Base-by-base conservation (phyloP, 1,140 invertebrate genomes). In the Protaetia brevitarsis region DNA sequence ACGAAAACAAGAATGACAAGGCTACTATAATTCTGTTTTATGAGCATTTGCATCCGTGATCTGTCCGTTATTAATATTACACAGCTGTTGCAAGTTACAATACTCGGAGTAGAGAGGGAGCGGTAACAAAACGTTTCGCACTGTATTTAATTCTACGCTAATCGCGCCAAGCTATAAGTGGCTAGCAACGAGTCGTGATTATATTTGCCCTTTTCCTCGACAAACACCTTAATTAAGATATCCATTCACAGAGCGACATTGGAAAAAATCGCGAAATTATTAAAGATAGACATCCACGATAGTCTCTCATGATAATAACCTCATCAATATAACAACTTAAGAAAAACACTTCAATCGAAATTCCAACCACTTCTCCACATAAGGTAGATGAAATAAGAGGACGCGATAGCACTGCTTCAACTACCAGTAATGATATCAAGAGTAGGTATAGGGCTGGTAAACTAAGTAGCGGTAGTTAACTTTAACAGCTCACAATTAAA, bases 321-420 rank as follows among this genome's bases (percentile, higher is more conserved):
- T 51, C 41, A 51, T 51, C 41, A 51, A 51, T 51, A 7, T 23
- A 26, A 4, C 11, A 51, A 51, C 41, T 19, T n/a, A 51, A 51
- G 41, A 51, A 51, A 26, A 51, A 51, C 41, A 51, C 41, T 51
- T 51, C 41, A 51, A 51, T 51, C 41, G 21, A 51, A 51, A 51
- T 51, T 51, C 21, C 5, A 51, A 51, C 41, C 41, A 23, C 19
- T 23, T 51, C 41, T 23, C 19, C 41, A 23, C 5, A 8, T 51
- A 23, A 51, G 21, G 3, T 19, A 16, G 21, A n/a, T n/a, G n/a
- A n/a, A n/a, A n/a, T n/a, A 51, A 23, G 41, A 51, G 26, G 19
- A 51, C 1, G 26, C 8, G 19, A 21, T 23, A 37, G 10, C 34
- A 37, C 34, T 37, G 10, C 34, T 6, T 5, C 10, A 4, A 3